Base-by-base conservation (phyloP, 1,140 invertebrate species). In the Drosophila tristis region DNA sequence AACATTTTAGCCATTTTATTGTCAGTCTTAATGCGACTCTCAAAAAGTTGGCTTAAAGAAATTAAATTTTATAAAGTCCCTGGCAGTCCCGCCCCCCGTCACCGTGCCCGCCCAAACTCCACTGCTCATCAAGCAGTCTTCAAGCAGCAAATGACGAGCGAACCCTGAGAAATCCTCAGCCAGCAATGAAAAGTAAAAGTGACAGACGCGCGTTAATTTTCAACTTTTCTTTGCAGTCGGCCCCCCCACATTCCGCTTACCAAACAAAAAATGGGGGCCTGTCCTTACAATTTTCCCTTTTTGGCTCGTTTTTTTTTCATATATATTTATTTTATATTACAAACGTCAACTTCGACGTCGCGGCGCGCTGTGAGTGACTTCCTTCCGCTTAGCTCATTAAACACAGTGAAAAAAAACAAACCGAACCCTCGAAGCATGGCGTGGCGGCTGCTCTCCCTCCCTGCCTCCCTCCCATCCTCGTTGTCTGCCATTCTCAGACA, bases 301-400 rank as follows among this genome's bases (percentile, higher is more conserved):
- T 39, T 4, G 35, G 42, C 25, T 63, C 58, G 48, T 53, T 71
- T 62, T 77, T 63, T 57, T 74, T 85, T 63, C 72, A 64, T 78
- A 86, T 80, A 74, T 86, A 82, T 87, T 81, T 87, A 78, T 86
- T 86, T 85, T 80, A 70, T 86, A 78, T 87, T 78, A 75, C 64
- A 58, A 74, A 64, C 74, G 79, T 70, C 59, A 73, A 64, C 71
- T 86, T 85, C 76, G 82, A 82, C 82, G 75, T 87, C 65, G 57
- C 64, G 26, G 62, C 60, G 66, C 72, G 8, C 31, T 31, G 31
- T 75, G 84, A 74, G 78, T 82, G 82, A 82, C 79, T 87, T 87
- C 79, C 86, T 90, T 90, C 86, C 86, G 86, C 70, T 90, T 90
- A 90, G 86, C 86, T 90, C 86, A 90, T 90, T 90, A 90, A 90